Evolutionary conservation across 2,113 vertebrate species (phyloP), one percentile per base, ranked within the genome.

Genomic region (Rhea pennata): DNA sequence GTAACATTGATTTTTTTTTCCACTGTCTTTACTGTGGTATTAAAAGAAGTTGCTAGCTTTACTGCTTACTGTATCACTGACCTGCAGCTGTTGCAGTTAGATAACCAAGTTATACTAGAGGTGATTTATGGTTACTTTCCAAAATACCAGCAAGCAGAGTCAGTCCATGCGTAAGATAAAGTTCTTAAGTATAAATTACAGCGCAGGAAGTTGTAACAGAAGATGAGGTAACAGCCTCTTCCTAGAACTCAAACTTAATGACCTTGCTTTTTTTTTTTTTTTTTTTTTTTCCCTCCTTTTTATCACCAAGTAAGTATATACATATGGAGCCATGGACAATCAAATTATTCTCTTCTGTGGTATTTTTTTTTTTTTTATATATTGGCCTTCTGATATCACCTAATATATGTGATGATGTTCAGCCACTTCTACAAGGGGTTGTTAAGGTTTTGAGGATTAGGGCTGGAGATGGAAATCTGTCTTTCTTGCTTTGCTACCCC

Each of bases 61-160:
- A 27, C 48, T 61, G 56, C 40, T 84, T 92, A 66, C 71, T 51
- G 14, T 72, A 51, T 70, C 40, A 17, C 62, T 91, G 56, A n/a
- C 62, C 71, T 90, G 62, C 62, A 94, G 36, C 42, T 86, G 54
- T 91, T 93, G 50, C 53, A 70, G 44, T 87, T 90, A 85, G 51
- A 12, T 83, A 59, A 39, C 9, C 39, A 4, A 39, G 5, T 80
- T 94, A 31, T 22, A 19, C 29, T 66, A 70, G 29, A 84, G 74
- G n/a, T 77, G 61, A 89, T 88, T 92, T 88, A 66, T 56, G 33
- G 13, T 83, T 93, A n/a, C 51, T 95, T 90, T 46, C 69, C 33
- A 31, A 73, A 84, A 44, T 67, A 75, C 14, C 51, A 75, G 48
- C 77, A 88, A 80, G 26, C 58, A 92, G 66, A 91, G 22, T 24